Conservation (phyloP, 2,888 invertebrate genomes). For the Brachyptera risi region DNA sequence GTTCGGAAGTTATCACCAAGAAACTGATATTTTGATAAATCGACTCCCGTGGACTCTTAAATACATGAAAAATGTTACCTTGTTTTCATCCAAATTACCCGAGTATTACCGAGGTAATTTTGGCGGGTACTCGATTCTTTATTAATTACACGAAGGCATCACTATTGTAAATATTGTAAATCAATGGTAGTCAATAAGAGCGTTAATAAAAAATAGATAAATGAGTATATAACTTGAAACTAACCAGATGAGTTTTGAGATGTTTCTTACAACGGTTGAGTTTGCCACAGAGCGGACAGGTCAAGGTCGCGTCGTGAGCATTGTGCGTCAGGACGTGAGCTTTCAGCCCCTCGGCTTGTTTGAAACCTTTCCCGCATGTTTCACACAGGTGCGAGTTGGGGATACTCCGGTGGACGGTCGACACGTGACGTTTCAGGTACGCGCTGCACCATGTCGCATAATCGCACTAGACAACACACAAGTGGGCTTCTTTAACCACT, state of each 20-base stretch:
- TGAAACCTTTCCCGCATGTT: conserved; percentile 50
- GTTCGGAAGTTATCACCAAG: too few relatives aligned
- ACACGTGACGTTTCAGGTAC: conserved; percentile 43
- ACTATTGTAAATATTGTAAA: too few relatives aligned
- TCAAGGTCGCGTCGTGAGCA: conserved; percentile 27
- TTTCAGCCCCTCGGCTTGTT: conserved; percentile 49
- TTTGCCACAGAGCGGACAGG: conserved; percentile 41
- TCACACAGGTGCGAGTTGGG: conserved; percentile 49
- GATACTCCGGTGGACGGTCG: conserved; percentile 44
- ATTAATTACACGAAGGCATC: too few relatives aligned
- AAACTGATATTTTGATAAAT: too few relatives aligned
- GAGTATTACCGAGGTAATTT: too few relatives aligned
- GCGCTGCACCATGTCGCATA: conserved; percentile 44
- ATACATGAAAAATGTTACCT: too few relatives aligned
- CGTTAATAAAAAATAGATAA: too few relatives aligned
- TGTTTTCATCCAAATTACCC: too few relatives aligned
- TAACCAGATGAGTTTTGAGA: conserved; percentile 33
- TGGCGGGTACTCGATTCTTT: too few relatives aligned
- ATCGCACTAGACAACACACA: conserved; percentile 39
- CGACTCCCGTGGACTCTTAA: too few relatives aligned
- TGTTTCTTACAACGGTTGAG: conserved; percentile 44
- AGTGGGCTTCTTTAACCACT: too few relatives aligned
- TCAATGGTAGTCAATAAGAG: too few relatives aligned
- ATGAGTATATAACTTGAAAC: neutral
- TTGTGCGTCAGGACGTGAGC: conserved; percentile 47